Evolutionary conservation across 2,888 invertebrate species (phyloP).

Genomic region (Heliconius erato): DNA sequence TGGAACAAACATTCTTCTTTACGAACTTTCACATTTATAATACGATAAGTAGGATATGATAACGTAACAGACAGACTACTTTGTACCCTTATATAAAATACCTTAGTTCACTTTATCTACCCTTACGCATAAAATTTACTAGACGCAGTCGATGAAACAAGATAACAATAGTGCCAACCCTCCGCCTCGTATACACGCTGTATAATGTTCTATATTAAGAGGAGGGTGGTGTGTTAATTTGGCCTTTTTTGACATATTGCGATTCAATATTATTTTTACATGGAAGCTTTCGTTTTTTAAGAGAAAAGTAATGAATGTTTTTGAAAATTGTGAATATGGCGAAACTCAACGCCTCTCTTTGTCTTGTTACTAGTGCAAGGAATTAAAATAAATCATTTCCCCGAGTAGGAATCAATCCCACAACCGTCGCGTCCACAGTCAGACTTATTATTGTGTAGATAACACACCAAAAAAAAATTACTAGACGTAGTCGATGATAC

Average conservation of each 20-base stretch:
- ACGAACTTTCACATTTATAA: too few relatives aligned
- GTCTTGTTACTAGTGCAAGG: not conserved
- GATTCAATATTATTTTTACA: not conserved
- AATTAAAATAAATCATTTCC: not conserved
- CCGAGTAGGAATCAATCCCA: not conserved
- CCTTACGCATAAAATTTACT: slow-evolving; percentile 44
- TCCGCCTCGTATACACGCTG: not conserved
- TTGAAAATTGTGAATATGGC: not conserved
- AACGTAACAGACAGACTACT: slow-evolving; percentile 13
- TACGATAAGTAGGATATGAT: not conserved
- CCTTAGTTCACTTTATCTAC: slow-evolving; percentile 48
- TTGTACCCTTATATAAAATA: slow-evolving; percentile 28
- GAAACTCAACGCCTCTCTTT: not conserved
- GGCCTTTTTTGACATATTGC: not conserved
- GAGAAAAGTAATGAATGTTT: not conserved
- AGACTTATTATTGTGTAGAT: slow-evolving; percentile 26
- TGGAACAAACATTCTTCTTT: too few relatives aligned
- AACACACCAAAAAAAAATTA: slow-evolving; percentile 25
- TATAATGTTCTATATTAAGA: not conserved
- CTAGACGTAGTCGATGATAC: slow-evolving; percentile 44
- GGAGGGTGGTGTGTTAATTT: slow-evolving; percentile 2
- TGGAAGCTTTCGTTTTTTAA: not conserved
- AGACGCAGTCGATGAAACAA: slow-evolving; percentile 46
- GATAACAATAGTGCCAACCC: slow-evolving; percentile 45
- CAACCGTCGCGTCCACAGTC: not conserved